Conservation (phyloP, 2,113 vertebrate species). For the Triplophysa dalaica region DNA sequence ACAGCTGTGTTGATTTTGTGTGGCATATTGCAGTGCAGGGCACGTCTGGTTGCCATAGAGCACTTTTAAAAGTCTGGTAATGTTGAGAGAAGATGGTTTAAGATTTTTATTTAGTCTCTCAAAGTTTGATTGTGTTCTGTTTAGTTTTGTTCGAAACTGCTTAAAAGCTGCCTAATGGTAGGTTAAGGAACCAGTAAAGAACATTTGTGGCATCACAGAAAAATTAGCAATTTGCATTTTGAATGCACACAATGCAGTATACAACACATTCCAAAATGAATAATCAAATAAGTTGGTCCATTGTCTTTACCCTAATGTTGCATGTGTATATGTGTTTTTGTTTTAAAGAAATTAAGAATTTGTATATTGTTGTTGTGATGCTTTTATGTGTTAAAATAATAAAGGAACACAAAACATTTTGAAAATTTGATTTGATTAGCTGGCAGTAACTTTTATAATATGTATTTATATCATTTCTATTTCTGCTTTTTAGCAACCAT, state of each 20-base stretch:
- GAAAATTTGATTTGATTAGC: conserved; percentile 64
- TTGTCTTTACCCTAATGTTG: conserved; percentile 89
- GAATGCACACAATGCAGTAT: conserved; percentile 55
- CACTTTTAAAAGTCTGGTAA: conserved; percentile 50
- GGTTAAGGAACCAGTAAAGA: conserved; percentile 64
- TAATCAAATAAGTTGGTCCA: conserved; percentile 77
- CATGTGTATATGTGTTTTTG: conserved; percentile 89
- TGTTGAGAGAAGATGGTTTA: conserved; percentile 45
- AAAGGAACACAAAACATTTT: conserved; percentile 70
- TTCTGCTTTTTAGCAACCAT: neutral
- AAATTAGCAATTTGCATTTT: conserved; percentile 61
- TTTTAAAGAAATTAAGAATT: conserved; percentile 85
- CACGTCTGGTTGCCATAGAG: conserved; percentile 35
- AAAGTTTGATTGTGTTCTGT: conserved; percentile 6
- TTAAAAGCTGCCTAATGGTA: conserved; percentile 66
- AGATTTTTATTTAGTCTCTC: conserved; percentile 47
- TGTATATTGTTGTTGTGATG: conserved; percentile 93
- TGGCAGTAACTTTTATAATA: conserved; percentile 46
- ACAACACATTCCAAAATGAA: conserved; percentile 73
- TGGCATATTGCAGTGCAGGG: conserved; percentile 56
- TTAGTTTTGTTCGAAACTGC: conserved; percentile 50
- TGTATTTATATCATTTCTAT: neutral
- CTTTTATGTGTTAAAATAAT: conserved; percentile 88
- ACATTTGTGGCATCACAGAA: conserved; percentile 60
- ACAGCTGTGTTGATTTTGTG: conserved; percentile 38